Evolutionary conservation across 2,113 vertebrate genomes (phyloP), one percentile per base, ranked within the genome.

Genomic region (Bathybates hornii): DNA sequence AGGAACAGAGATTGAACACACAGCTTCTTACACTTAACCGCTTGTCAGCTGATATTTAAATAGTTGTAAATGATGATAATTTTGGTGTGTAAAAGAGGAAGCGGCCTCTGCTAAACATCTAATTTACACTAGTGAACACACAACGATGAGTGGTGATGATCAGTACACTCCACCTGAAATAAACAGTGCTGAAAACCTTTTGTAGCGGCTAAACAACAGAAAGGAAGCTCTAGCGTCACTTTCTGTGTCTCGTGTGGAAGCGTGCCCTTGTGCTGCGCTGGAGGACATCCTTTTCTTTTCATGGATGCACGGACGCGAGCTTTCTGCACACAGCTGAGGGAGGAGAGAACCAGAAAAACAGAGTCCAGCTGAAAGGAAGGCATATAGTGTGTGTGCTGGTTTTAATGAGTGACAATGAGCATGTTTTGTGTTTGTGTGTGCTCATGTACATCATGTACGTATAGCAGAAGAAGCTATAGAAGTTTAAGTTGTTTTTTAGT

Each of bases 211-310:
- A 91, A 82, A 90, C 10, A 81, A 86, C 53, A 34, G 48, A 85
- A 68, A 59, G 84, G 86, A 90, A 89, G 41, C 17, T 43, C 17
- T 53, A 32, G 27, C 6, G 3, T 84, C 68, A 86, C 29, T 83
- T 87, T 86, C 36, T 2, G 1, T 83, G 32, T 48, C 38, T 71
- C 9, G 0, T 63, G 14, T 86, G 38, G 56, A 83, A 17, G 29
- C 19, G 5, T 85, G 38, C 17, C 87, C 54, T 59, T 14, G 7
- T 1, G 0, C 38, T 84, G 81, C 52, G 17, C 52, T 82, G 32
- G 61, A 93, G 84, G 82, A 95, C 94, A 95, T 96, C 94, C 95
- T 84, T 81, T 91, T 81, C 94, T 95, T 96, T 94, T 95, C 61
- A 17, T 48, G 50, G 76, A 84, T 87, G 84, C 90, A 90, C 76